Base-by-base conservation (phyloP, 2,888 invertebrate genomes). In the Chaetogeoica ovagalla region DNA sequence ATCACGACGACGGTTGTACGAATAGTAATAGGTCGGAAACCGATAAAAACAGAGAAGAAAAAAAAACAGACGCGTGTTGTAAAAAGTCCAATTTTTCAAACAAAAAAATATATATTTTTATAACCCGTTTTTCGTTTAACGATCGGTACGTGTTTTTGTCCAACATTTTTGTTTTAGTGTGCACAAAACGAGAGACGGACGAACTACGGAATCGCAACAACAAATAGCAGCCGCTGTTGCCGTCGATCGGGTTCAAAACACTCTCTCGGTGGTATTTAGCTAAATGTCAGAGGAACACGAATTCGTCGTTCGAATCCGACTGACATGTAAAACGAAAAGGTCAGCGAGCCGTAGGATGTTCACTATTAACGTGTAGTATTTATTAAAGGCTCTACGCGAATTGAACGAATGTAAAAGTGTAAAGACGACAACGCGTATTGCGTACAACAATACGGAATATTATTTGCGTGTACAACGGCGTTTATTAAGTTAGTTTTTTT, bases 231-330 rank as follows among this genome's bases (percentile, higher is more conserved):
- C 69, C 13, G 48, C 11, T 48, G 48, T 30, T 30, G 30, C 1
- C 52, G 52, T n/a, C 15, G 23, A 69, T 30, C n/a, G 68, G 30
- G 17, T 11, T 13, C 15, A 19, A 9, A 68, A 23, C n/a, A 48
- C 13, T n/a, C n/a, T n/a, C n/a, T 3, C 3, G 13, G 11, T 15
- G 48, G 48, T 48, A 15, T 48, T 57, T 70, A 11, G 43, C 30
- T 68, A 76, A 76, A 76, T 23, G 75, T 59, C 66, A 76, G 70
- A 57, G 37, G 37, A 21, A 17, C 23, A 66, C n/a, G 15, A 30
- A 57, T 57, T 43, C 43, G n/a, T 52, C 55, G 19, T 19, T 59
- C n/a, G 48, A 76, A 68, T 59, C 48, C 39, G 65, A 57, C 39
- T 8, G 48, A n/a, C 57, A 21, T 52, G 17, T 7, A 19, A 17